Percentiles rank a stretch among this genome's conserved stretches.
Conservation (phyloP, 1,140 invertebrate species). For the Cyrtorhinus lividipennis region DNA sequence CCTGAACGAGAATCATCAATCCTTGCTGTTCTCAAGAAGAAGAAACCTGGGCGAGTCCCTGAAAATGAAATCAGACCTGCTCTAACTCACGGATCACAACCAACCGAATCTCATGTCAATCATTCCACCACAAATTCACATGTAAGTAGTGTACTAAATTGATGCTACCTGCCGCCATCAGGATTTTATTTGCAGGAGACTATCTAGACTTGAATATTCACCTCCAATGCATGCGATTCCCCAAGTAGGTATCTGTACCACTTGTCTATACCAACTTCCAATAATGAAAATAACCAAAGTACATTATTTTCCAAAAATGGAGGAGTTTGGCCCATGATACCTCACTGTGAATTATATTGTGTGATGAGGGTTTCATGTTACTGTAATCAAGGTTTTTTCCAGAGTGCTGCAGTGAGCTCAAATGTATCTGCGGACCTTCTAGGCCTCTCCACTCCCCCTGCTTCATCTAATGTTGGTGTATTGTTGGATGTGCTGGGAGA, state of each 20-base stretch:
- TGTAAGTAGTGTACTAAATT: too few species aligned
- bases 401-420: conserved; percentile 24
- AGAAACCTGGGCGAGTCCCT: conserved; percentile 81
- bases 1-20: conserved; percentile 97
- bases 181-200: too few species aligned
- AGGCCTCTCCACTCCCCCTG: conserved; percentile 66
- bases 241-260: too few species aligned
- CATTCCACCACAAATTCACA: conserved; percentile 34
- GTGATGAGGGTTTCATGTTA: background rate
- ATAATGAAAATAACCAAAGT: too few species aligned
- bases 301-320: too few species aligned
- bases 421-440: conserved; percentile 63
- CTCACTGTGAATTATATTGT: too few species aligned
- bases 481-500: conserved; percentile 84
- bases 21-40: conserved; percentile 93
- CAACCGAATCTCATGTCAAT: conserved; percentile 32
- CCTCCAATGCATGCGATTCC: too few species aligned
- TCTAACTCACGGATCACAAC: conserved; percentile 28
- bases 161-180: too few species aligned
- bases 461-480: conserved; percentile 51
- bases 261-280: too few species aligned
- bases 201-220: too few species aligned
- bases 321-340: too few species aligned
- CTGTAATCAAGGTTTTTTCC: too few species aligned
- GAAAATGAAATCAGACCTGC: conserved; percentile 68